A percentile compares a stretch with the other conserved stretches of the same genome.
Conservation (phyloP, 2,113 vertebrate species). For the Daboia siamensis region DNA sequence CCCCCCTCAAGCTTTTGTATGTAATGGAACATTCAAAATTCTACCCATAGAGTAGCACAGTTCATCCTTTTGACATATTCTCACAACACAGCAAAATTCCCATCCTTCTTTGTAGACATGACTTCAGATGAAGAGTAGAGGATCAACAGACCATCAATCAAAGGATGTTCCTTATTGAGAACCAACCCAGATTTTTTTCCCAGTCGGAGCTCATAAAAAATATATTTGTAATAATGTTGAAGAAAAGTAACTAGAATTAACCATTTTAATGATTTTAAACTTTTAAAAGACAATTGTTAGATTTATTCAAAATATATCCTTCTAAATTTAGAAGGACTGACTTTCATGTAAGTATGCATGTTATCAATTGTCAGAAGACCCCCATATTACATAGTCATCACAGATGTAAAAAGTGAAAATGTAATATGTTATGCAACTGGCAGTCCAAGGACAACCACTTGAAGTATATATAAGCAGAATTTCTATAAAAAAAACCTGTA, state of each 20-base stretch:
- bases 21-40: not conserved
- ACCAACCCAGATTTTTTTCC: conserved; percentile 34
- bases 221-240: conserved; percentile 34
- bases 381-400: not conserved
- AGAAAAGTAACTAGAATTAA: conserved; percentile 43
- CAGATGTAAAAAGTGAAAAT: conserved; percentile 6
- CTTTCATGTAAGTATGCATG: not conserved
- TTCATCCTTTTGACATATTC: not conserved
- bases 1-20: not conserved
- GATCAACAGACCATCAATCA: conserved; percentile 6
- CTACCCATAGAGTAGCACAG: not conserved
- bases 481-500: conserved; percentile 45
- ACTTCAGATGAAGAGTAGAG: not conserved
- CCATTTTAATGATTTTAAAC: conserved; percentile 45
- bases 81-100: not conserved
- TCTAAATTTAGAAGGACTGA: not conserved
- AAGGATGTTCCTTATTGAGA: conserved; percentile 37
- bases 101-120: not conserved
- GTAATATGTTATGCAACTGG: not conserved
- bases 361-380: not conserved
- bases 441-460: conserved; percentile 12
- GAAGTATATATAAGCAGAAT: not conserved
- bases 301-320: not conserved
- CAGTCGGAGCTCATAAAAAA: conserved; percentile 38
- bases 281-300: not conserved